A percentile compares a stretch with the other conserved stretches of the same genome.
These are phyloP conservation scores for Parambassis ranga DNA, from an alignment of 2,797 vertebrate genomes.

Conservation along the genomic window DNA sequence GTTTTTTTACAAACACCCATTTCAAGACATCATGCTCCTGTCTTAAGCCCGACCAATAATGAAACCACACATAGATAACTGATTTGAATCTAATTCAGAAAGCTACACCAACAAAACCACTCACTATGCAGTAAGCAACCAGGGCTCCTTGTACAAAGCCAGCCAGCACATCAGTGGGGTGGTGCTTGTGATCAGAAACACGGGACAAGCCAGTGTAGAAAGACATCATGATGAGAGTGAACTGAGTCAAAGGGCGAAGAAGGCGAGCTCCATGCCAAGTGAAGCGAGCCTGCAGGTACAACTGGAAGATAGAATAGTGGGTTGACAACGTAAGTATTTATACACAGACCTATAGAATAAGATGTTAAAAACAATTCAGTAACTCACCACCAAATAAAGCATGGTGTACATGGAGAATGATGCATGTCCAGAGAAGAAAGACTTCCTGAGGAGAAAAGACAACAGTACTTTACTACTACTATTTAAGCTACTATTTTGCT, in stretches of 20 bases:
- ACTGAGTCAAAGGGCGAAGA: constrained; percentile 94
- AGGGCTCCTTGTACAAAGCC: constrained; percentile 94
- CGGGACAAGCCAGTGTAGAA: constrained; percentile 98
- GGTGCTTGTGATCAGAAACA: constrained; percentile 97
- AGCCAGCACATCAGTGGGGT: constrained; percentile 93
- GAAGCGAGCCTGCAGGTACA: constrained; percentile 98
- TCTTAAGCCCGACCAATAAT: not conserved
- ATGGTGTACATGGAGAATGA: constrained; percentile 99
- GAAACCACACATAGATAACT: too few relatives aligned
- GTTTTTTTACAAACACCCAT: not conserved
- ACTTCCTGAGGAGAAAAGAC: constrained; percentile 86
- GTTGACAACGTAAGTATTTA: too few relatives aligned
- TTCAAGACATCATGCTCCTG: not conserved
- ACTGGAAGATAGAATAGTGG: constrained; percentile 70
- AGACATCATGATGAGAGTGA: constrained; percentile 98
- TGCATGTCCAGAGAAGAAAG: constrained; percentile 96
- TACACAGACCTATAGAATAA: not conserved
- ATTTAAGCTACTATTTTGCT: not conserved
- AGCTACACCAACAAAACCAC: constrained; percentile 40
- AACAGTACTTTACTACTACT: not conserved
- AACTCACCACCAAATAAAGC: constrained; percentile 97
- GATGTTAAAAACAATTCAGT: not conserved
- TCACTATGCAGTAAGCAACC: constrained; percentile 97
- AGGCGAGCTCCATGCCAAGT: constrained; percentile 96
- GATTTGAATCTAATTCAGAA: not conserved